These are phyloP conservation scores for Eira barbara DNA, from an alignment of 2,113 vertebrate genomes.

Conservation along the genomic window DNA sequence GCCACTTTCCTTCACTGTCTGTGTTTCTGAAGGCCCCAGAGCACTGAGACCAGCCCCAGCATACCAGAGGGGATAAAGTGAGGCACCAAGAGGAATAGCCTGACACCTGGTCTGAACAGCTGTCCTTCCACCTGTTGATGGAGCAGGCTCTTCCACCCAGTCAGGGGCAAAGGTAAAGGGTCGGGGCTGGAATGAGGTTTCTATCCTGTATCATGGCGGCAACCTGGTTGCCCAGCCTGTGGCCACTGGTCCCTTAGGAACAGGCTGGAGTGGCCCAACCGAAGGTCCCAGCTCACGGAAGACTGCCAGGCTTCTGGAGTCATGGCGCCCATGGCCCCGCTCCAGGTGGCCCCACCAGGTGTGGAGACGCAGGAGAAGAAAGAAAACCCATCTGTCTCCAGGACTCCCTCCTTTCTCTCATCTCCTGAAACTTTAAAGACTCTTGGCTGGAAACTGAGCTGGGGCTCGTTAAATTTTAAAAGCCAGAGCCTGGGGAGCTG, in stretches of 20 bases:
- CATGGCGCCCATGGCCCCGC: neutral
- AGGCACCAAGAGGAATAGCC: neutral
- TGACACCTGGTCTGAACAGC: neutral
- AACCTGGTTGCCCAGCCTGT: neutral
- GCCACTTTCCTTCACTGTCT: neutral
- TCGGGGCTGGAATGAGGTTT: neutral
- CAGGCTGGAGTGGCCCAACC: neutral
- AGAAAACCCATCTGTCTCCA: conserved; percentile 66
- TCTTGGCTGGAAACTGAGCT: conserved; percentile 75
- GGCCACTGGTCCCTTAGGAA: neutral
- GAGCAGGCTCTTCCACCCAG: neutral
- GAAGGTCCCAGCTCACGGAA: neutral
- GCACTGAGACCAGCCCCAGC: neutral
- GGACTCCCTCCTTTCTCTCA: conserved; percentile 66
- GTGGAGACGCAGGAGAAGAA: conserved; percentile 31
- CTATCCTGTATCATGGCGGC: neutral
- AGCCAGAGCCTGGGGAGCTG: conserved; percentile 44
- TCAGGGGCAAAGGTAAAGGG: neutral
- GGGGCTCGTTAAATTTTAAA: conserved; percentile 77
- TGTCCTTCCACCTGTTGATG: neutral
- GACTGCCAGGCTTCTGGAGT: neutral
- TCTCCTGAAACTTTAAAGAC: conserved; percentile 79
- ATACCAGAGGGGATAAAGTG: neutral
- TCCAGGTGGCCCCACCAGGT: conserved; percentile 31
- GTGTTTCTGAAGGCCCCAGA: neutral